These are phyloP conservation scores for Ibidorhyncha struthersii DNA, from an alignment of 2,113 vertebrate genomes.

Conservation along the genomic window DNA sequence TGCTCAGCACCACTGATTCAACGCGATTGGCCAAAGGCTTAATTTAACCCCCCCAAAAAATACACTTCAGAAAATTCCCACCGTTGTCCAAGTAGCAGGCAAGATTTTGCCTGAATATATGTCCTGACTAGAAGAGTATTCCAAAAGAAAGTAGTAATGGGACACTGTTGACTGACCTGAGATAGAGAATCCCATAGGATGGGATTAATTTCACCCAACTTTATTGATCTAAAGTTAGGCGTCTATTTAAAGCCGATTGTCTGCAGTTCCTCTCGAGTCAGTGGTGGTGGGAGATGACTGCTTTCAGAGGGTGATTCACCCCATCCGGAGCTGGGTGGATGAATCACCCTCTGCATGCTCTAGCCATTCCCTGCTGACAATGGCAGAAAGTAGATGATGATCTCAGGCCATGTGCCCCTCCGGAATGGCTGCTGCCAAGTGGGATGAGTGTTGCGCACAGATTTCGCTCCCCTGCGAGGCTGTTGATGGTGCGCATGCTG, in stretches of 20 bases:
- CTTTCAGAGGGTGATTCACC: slow-evolving; percentile 15
- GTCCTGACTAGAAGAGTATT: neutral
- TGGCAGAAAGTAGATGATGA: neutral
- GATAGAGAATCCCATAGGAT: neutral
- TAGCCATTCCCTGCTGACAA: neutral
- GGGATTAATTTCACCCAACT: neutral
- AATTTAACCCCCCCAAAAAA: neutral
- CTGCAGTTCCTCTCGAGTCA: neutral
- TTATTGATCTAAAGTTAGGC: neutral
- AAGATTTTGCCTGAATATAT: neutral
- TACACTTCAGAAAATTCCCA: neutral
- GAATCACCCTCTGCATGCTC: slow-evolving; percentile 7
- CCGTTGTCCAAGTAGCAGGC: neutral
- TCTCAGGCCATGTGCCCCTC: neutral
- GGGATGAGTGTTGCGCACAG: neutral
- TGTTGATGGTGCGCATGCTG: accelerated
- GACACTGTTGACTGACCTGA: neutral
- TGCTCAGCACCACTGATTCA: neutral
- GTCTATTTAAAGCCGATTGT: neutral
- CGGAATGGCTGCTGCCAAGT: neutral
- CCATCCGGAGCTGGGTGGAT: neutral
- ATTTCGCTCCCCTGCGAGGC: neutral
- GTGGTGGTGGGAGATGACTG: neutral
- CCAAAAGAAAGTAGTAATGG: neutral
- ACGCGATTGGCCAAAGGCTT: neutral